A percentile compares a stretch with the other conserved stretches of the same genome.
Evolutionary conservation across 1,140 invertebrate genomes (phyloP).

Genomic region (Listronotus oregonensis): DNA sequence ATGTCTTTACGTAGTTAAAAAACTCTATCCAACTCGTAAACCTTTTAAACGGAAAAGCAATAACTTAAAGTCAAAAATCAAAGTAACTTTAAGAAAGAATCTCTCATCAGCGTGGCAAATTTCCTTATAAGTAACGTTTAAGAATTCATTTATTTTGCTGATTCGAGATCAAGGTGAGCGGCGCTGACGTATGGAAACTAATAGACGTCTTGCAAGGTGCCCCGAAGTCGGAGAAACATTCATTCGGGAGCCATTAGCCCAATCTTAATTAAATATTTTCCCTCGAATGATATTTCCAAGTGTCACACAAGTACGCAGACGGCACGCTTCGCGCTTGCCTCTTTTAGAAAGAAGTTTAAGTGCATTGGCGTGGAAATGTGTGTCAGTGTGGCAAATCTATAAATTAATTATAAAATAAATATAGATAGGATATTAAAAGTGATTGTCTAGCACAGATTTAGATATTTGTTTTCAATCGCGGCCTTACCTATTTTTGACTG

Average conservation of each 20-base stretch:
- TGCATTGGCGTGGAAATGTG: conserved; percentile 3
- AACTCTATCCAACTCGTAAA: no score
- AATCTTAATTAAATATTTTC: conserved; percentile 40
- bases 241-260: conserved; percentile 36
- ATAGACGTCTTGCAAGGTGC: conserved; percentile 35
- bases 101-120: conserved; percentile 11
- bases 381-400: no score
- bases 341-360: conserved; percentile 2
- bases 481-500: no score
- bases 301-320: conserved; percentile 36
- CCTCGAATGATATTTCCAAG: conserved; percentile 37
- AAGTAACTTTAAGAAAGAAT: conserved; percentile 7
- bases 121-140: conserved; percentile 29
- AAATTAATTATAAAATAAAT: no score
- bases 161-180: conserved; percentile 25
- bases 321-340: conserved; percentile 27
- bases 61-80: background rate
- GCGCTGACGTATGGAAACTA: conserved; percentile 37
- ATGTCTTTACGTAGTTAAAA: no score
- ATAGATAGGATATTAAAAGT: no score
- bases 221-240: conserved; percentile 27
- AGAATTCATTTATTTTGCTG: conserved; percentile 36
- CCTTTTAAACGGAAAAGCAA: no score
- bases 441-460: background rate
- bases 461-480: background rate